Evolutionary conservation across 2,888 invertebrate genomes (phyloP), one percentile per base, ranked within the genome.

Genomic region (Pherbina coryleti): DNA sequence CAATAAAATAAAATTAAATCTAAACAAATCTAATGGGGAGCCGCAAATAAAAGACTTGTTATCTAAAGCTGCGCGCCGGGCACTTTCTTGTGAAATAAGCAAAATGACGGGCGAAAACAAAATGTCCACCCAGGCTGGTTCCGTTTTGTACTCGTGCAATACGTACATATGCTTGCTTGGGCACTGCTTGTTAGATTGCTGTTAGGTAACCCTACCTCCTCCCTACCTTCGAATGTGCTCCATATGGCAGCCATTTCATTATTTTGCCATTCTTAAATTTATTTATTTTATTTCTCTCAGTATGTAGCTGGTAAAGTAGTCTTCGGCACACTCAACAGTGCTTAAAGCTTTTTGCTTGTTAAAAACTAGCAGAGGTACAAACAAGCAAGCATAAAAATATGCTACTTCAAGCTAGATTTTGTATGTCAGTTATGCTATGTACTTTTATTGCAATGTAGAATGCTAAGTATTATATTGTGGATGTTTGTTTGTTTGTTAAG

Each of bases 21-120:
- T 34, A 31, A 66, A 5, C 49, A 51, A 22, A 69, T 69, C 69
- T 69, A 69, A 51, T 69, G 34, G 69, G 17, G 17, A 22, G 69
- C 69, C 49, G 17, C 64, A 3, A 28, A 19, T 22, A 34, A 37
- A 31, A 55, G 17, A 51, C 78, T 64, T 81, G 77, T 77, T 82
- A 55, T 19, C 5, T 14, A 74, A 81, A 83, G 82, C 87, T 86
- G 86, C 77, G 80, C 79, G 76, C 86, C 86, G 82, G 83, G 83
- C 79, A 78, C 57, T 79, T 74, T 82, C 85, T 87, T 85, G 86
- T 85, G 86, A 86, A 88, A 88, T 88, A 89, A 89, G 88, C 88
- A 89, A 89, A 89, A 89, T 89, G 89, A 88, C 88, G 88, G 88
- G 87, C 87, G 87, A 87, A 88, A 87, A 87, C 87, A 86, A 86